Base-by-base conservation (phyloP, 2,797 vertebrate species). In the Octomys mimax region DNA sequence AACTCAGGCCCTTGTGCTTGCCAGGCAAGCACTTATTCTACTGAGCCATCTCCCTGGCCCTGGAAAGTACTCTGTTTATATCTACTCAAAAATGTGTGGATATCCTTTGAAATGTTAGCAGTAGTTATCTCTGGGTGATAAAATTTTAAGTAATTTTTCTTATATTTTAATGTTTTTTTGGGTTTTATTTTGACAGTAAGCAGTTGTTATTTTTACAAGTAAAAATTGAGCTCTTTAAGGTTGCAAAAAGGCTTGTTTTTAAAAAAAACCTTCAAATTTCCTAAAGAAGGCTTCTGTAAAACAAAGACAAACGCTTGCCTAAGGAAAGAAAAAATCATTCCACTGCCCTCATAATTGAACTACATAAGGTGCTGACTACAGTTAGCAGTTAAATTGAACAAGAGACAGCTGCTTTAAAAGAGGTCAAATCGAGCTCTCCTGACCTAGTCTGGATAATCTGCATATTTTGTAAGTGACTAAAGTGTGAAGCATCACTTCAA, bases 141-240 rank as follows among this genome's bases (percentile, higher is more conserved):
- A 91, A 62, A 95, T 52, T 79, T 87, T 31, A 66, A 33, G 33
- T 70, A 31, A 52, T 66, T 83, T 95, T 93, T 91, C 68, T 28
- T 54, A 54, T 54, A 54, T 46, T 95, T 87, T 85, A 33, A 7
- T 66, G 64, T 70, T 90, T 71, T 71, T 87, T 39, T 22, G 26
- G 82, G 82, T 92, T 96, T 97, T 91, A 91, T 82, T 92, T 96
- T 93, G 82, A 87, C 0, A 46, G 42, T 13, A 49, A 95, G 22
- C 7, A 64, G 42, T 80, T 79, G 42, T 80, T 79, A 42, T n/a
- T 89, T 94, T 68, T 92, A 89, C 11, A 84, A 46, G 77, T 89
- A 92, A 92, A 33, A 90, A 62, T 36, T 75, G 42, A 52, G 62
- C 59, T 77, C 33, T 66, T 95, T 8, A 90, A 39, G 70, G 31